Evolutionary conservation across 2,888 invertebrate species (phyloP), one percentile per base, ranked within the genome.

Genomic region (Taphrorychus bicolor): DNA sequence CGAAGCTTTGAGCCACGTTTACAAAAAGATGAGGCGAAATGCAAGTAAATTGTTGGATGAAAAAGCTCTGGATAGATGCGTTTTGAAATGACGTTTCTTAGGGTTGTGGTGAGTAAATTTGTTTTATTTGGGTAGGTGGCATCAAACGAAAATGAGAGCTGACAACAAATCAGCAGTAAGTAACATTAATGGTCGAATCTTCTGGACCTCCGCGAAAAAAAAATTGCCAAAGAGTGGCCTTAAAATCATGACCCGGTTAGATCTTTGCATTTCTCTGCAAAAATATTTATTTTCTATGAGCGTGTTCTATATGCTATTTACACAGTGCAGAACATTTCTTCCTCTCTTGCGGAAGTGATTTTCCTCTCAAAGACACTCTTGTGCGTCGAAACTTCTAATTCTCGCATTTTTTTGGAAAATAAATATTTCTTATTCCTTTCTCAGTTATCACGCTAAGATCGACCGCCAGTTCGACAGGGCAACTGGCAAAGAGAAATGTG

Each of bases 101-200:
- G 40, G 45, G 22, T n/a, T 22, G 32, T 56, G 18, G 16, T 19
- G 18, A 18, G 18, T 19, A 11, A n/a, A n/a, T n/a, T n/a, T n/a
- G n/a, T 48, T 48, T 48, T n/a, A 21, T 52, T 11, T 45, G 7
- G 11, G 11, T 11, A 86, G 87, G 73, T 98, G 98, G 97, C 88
- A 89, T 17, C 87, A 86, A 53, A 91, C 93, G 4, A 88, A 91
- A 78, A 89, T 97, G 87, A 88, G 97, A 41, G 98, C 98, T 0
- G 98, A 98, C 82, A 98, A 98, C 81, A 96, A 97, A 0, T 96
- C 95, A n/a, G 97, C 95, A 51, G 93, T 98, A 17, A 92, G 94
- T 0, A 85, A 98, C 16, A 92, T 97, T 88, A 84, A 97, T 69
- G 95, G 97, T 83, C 95, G 95, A 48, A 92, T 94, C 0, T 94